Base-by-base conservation (phyloP, 1,140 invertebrate genomes). In the Archegozetes longisetosus region DNA sequence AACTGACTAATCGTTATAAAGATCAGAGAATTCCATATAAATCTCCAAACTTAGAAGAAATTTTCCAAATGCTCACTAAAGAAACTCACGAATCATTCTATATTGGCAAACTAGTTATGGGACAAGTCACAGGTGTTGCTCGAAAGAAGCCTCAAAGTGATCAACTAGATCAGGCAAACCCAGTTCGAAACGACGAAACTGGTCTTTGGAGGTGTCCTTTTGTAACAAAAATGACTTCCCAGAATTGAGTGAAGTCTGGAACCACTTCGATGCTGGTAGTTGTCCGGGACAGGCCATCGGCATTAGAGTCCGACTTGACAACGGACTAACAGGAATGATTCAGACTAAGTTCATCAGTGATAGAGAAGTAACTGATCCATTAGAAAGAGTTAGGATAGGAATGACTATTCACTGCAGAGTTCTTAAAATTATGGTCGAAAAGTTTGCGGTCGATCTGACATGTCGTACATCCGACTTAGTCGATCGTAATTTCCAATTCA, bases 241-340 rank as follows among this genome's bases (percentile, higher is more conserved):
- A 0, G 92, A 97, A 70, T 75, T 97, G 1, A 89, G 87, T 40
- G 91, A 98, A 73, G 88, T 97, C 3, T 97, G 93, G 93, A 92
- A 91, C 75, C 93, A 98, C 74, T 97, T 97, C 75, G 93, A 97
- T 73, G 85, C 88, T 47, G 87, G 86, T 29, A 82, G 84, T 23
- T 99, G 95, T 76, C 91, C 88, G 0, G 96, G 96, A 0, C 86
- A 92, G 73, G 88, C 93, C 1, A 86, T 86, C 0, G 96, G 96
- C 1, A 84, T 99, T 0, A 80, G 85, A 59, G 76, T 92, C 1
- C 78, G 85, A 0, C 72, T 99, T 0, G 95, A 99, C 68, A 98
- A 98, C 73, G 90, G 90, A 0, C 76, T 98, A 6, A 84, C 79
- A 9, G 94, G 95, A 0, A 97, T 96, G 70, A 90, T 98, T 68